Evolutionary conservation across 2,888 invertebrate genomes (phyloP), one percentile per base, ranked within the genome.

Genomic region (Meliscaeva auricollis): DNA sequence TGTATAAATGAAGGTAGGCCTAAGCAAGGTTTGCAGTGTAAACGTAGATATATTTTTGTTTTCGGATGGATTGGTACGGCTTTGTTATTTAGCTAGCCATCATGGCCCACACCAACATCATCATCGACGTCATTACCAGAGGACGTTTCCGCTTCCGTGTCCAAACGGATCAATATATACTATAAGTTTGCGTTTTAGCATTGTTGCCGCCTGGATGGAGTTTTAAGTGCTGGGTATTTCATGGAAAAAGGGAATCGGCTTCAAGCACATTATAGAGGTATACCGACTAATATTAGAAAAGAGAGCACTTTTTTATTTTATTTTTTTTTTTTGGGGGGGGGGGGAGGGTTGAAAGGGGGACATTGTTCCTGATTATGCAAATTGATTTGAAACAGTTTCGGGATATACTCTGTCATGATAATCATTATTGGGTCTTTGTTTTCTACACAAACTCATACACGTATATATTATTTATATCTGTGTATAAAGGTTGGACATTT

Each of bases 311-410:
- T 58, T 62, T 54, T 58, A 38, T 68, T 48, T 76, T 35, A 0
- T 38, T 38, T 38, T 3, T 9, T 38, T 38, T 9, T 38, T 38
- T 38, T 38, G 7, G 1, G 7, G 38, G 11, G 11, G 38, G 3
- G 38, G 38, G 38, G 2, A 35, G 35, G 35, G 35, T n/a, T n/a
- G n/a, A n/a, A 35, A 13, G 6, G 26, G 44, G 41, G 11, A 48
- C 68, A 58, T 52, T 54, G 62, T 74, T 20, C 9, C 46, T 38
- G 58, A 60, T 69, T 76, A 76, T 76, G 76, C 50, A 76, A 76
- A 76, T 76, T 52, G 60, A 66, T 66, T 66, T 66, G 66, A 64
- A 66, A 66, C 66, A n/a, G 50, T 66, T 66, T 66, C 35, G 35
- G 35, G 8, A 66, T 46, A 64, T 13, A 17, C 15, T 54, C 11